Evolutionary conservation across 2,113 vertebrate genomes (phyloP), one percentile per base, ranked within the genome.

Genomic region (Ceuthmochares aereus): DNA sequence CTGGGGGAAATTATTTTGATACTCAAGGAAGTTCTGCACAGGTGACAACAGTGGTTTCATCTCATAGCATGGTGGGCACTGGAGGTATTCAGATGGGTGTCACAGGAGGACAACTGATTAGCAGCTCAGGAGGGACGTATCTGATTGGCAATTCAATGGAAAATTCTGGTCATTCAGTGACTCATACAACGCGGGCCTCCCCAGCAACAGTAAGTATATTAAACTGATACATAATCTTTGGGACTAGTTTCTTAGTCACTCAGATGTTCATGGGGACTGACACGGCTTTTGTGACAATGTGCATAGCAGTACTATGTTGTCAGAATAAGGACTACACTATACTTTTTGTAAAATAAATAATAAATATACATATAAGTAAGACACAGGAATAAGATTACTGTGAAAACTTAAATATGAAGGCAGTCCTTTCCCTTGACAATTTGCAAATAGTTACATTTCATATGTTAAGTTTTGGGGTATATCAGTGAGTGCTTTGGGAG

Each of bases 1-100:
- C 98, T 93, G 98, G 98, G 73, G 98, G 98, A 76, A 98, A 97
- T 97, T 98, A 98, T 95, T 98, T 98, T 96, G 98, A 98, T 93
- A 98, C 98, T 81, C 98, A 98, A 98, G 98, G 98, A 95, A 98
- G 98, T 95, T 98, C 98, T 78, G 98, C 98, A 89, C 98, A 98
- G 97, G 98, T 98, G 97, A 98, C 98, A 64, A 98, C 98, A 43
- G 98, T 98, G 93, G 98, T 98, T 92, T 98, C 98, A 1, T 98
- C 98, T 92, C 98, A 98, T 93, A 98, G 98, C 80, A 98, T 98
- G 98, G 98, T 98, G 97, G 98, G 98, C 87, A 98, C 98, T 93
- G 98, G 98, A 96, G 98, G 98, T 55, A 98, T 98, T 97, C 98
- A 98, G 92, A 98, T 98, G 98, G 98, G 98, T 49, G 98, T 98